Base-by-base conservation (phyloP, 2,888 invertebrate genomes). In the Drosophila nr. medialis region DNA sequence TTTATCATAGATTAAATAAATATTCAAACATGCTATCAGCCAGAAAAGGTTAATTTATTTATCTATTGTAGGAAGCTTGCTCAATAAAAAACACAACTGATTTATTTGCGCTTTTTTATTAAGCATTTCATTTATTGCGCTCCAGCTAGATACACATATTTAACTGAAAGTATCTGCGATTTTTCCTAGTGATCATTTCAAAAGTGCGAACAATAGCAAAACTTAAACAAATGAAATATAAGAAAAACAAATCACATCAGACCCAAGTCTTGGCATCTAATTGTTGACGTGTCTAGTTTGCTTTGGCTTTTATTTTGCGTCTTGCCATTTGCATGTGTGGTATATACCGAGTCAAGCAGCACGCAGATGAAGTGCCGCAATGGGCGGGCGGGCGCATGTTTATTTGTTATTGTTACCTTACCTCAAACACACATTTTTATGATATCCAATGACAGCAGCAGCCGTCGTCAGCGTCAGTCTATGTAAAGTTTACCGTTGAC, bases 371-470 rank as follows among this genome's bases (percentile, higher is more conserved):
- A 48, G n/a, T 45, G 18, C 21, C 38, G 32, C 36, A 42, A 40
- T 45, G 60, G 40, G 48, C 7, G 45, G 45, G 13, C 13, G 48
- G 49, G 45, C 38, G 53, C 27, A 24, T 68, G 88, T 75, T 82
- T 90, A 90, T 89, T 88, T 86, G 90, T 89, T 89, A 81, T 86
- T 90, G 86, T 89, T 86, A 83, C 77, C 86, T 90, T 75, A 81
- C 89, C 86, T 83, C 90, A 89, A 88, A 87, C 83, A 86, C 84
- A 86, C 76, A 70, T 74, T 83, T 90, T 85, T 88, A 90, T 88
- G 86, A 85, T 88, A 80, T 82, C 80, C 87, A 89, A 86, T 78
- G 74, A 83, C 86, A 83, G 66, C 62, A 51, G 53, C 64, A 53
- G 73, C 53, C 29, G 38, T 29, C 36, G 36, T 6, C 36, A 65